Percentiles rank a stretch among this genome's conserved stretches.
Conservation (phyloP, 2,113 vertebrate genomes). For the Upupa epops region DNA sequence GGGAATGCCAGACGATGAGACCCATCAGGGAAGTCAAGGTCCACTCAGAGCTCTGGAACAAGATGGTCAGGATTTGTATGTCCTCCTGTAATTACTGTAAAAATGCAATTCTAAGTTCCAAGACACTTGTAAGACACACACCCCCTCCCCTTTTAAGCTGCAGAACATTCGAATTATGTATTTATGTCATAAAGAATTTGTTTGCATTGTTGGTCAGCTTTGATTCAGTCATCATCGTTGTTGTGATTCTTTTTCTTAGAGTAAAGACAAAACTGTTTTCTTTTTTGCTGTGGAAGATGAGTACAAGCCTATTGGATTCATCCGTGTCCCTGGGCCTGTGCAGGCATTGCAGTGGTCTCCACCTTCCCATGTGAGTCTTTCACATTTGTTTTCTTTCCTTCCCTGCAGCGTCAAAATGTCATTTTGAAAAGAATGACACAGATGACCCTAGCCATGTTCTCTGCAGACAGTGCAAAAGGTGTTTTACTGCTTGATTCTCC, state of each 20-base stretch:
- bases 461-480: not conserved
- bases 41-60: not conserved
- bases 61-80: not conserved
- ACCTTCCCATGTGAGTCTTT: slow-evolving; percentile 78
- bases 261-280: slow-evolving; percentile 90
- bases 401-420: not conserved
- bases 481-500: not conserved
- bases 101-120: not conserved
- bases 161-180: not conserved
- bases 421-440: not conserved
- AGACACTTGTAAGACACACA: not conserved
- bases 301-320: slow-evolving; percentile 87
- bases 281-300: slow-evolving; percentile 83
- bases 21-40: not conserved
- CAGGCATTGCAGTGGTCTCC: slow-evolving; percentile 86
- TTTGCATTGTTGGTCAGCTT: not conserved
- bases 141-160: not conserved
- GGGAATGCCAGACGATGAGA: not conserved
- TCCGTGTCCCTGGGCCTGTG: slow-evolving; percentile 88
- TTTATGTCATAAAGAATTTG: not conserved
- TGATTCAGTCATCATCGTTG: not conserved
- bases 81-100: not conserved
- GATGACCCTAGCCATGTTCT: not conserved
- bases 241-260: slow-evolving; percentile 68
- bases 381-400: not conserved